A percentile compares a stretch with the other conserved stretches of the same genome.
phyloP scores from a whole-genome alignment of 2,888 invertebrate genomes.

The Drosophila barbarae region DNA sequence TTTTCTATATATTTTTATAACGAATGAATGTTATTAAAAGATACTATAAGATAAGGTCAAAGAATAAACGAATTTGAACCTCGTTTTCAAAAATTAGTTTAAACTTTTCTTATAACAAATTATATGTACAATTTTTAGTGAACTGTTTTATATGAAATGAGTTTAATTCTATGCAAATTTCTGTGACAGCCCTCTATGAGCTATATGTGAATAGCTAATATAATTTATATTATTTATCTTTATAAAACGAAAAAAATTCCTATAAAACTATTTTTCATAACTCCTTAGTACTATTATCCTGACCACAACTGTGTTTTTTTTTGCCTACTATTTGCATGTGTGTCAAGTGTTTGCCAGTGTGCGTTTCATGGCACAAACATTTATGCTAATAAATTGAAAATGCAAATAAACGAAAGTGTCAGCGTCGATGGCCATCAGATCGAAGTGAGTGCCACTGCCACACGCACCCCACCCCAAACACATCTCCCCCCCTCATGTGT shows the following conservation, averaged over 20 bases:
- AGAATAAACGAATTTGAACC: too few relatives aligned
- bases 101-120: not conserved
- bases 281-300: not conserved
- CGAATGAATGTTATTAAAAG: too few relatives aligned
- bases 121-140: not conserved
- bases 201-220: too few relatives aligned
- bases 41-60: too few relatives aligned
- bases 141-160: not conserved
- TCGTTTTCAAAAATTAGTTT: not conserved
- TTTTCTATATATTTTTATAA: too few relatives aligned
- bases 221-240: too few relatives aligned
- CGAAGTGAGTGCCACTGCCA: conserved; percentile 20
- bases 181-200: too few relatives aligned
- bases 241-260: too few relatives aligned
- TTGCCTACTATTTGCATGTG: conserved; percentile 53
- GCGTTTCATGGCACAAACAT: conserved; percentile 61
- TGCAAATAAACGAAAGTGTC: conserved; percentile 71
- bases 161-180: not conserved
- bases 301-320: conserved; percentile 6
- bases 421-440: conserved; percentile 52
- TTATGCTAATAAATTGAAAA: conserved; percentile 74
- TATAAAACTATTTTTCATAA: not conserved
- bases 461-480: not conserved
- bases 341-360: conserved; percentile 59
- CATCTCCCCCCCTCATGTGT: not conserved